Evolutionary conservation across 2,888 invertebrate species (phyloP).

Genomic region (Criorhina ranunculi): DNA sequence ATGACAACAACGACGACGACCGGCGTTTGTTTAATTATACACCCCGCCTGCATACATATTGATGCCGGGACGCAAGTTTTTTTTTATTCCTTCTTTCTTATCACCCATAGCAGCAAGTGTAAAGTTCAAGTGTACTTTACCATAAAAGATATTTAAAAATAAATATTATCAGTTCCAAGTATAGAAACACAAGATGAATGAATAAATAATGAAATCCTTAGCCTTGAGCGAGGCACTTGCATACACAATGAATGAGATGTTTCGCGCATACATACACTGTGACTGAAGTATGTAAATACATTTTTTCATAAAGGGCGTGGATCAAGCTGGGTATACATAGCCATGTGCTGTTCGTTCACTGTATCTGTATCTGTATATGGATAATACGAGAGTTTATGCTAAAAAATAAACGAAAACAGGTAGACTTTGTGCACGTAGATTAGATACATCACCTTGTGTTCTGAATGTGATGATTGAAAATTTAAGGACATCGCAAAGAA

Average conservation of each 20-base stretch:
- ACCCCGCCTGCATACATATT: slow-evolving; percentile 37
- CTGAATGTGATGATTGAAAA: neutral
- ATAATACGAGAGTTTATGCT: neutral
- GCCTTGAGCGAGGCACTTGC: slow-evolving; percentile 56
- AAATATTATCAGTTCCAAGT: slow-evolving; percentile 40
- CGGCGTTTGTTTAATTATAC: slow-evolving; percentile 18
- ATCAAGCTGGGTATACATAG: neutral
- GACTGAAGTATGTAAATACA: neutral
- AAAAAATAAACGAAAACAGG: neutral
- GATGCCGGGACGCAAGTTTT: slow-evolving; percentile 24
- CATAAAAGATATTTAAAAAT: slow-evolving; percentile 51
- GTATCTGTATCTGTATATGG: neutral
- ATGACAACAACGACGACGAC: slow-evolving; percentile 7
- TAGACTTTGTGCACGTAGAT: too few relatives aligned
- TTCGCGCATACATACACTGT: slow-evolving; percentile 26
- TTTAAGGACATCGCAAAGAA: too few relatives aligned
- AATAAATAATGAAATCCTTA: slow-evolving; percentile 56
- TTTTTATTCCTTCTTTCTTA: slow-evolving; percentile 12
- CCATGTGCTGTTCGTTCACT: too few relatives aligned
- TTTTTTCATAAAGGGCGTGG: slow-evolving; percentile 39
- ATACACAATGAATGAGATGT: slow-evolving; percentile 41
- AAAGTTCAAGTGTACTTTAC: slow-evolving; percentile 57
- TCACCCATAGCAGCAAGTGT: slow-evolving; percentile 33
- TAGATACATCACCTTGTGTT: too few relatives aligned
- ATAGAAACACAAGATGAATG: slow-evolving; percentile 48